A percentile compares a stretch with the other conserved stretches of the same genome.
Conservation (phyloP, 2,113 vertebrate species). For the Galbula dea region DNA sequence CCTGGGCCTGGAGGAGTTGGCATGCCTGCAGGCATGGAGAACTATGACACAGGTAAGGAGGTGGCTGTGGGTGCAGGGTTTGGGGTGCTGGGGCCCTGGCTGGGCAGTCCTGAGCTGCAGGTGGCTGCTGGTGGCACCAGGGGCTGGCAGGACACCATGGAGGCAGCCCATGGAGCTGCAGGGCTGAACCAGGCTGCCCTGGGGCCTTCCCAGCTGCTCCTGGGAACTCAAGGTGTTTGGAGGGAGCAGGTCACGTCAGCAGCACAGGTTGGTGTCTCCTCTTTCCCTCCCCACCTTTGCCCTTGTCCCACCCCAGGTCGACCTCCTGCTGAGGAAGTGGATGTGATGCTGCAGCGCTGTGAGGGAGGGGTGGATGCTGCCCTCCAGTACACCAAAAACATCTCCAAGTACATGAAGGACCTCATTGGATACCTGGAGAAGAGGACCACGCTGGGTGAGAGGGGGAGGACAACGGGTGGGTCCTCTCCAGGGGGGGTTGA, state of each 20-base stretch:
- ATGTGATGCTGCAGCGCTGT: conserved; percentile 87
- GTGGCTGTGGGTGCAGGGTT: background rate
- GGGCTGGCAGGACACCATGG: background rate
- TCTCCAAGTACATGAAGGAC: conserved; percentile 97
- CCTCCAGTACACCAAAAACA: conserved; percentile 86
- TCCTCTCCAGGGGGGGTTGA: background rate
- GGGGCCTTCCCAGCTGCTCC: background rate
- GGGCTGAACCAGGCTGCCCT: background rate
- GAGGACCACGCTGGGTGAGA: conserved; percentile 81
- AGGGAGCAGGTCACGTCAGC: background rate
- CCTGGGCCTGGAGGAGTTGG: conserved; percentile 70
- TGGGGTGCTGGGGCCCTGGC: background rate
- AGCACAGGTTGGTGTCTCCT: rapidly evolving
- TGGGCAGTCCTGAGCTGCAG: background rate
- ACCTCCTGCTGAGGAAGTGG: conserved; percentile 79
- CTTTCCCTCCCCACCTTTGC: background rate
- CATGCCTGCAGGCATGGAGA: conserved; percentile 43
- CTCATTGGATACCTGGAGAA: conserved; percentile 89
- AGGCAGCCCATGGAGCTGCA: background rate
- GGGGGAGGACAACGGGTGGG: rapidly evolving
- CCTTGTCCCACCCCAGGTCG: conserved; percentile 5
- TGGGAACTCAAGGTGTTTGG: background rate
- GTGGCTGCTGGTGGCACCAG: rapidly evolving
- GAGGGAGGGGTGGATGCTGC: conserved; percentile 90
- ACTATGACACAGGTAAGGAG: conserved; percentile 68